phyloP scores from a whole-genome alignment of 1,140 invertebrate species.

The Nylanderia fulva region DNA sequence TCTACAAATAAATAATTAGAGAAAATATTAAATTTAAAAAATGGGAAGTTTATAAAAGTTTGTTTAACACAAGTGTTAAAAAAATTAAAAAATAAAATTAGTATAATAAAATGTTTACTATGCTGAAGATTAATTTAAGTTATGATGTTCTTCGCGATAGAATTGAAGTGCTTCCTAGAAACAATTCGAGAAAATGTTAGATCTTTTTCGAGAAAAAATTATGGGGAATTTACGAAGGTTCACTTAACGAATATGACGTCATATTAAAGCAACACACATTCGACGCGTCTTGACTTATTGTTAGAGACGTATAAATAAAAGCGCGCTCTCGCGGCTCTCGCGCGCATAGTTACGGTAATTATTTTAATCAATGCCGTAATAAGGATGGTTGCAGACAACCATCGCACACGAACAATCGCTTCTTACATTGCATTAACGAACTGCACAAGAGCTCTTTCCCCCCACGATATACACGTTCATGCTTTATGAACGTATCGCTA shows the following conservation, averaged over 20 bases:
- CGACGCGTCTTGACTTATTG: background rate
- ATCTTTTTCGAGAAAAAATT: constrained; percentile 5
- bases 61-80: too few species aligned
- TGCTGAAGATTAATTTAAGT: background rate
- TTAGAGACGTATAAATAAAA: constrained; percentile 49
- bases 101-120: background rate
- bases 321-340: background rate
- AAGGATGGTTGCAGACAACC: constrained; percentile 68
- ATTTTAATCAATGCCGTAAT: constrained; percentile 76
- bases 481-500: constrained; percentile 61
- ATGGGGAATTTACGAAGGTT: constrained; percentile 1
- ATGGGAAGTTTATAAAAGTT: too few species aligned
- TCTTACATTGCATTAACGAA: constrained; percentile 62
- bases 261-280: background rate
- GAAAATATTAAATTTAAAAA: too few species aligned
- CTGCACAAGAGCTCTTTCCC: constrained; percentile 33
- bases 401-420: constrained; percentile 67
- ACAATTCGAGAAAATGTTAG: background rate
- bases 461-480: constrained; percentile 40
- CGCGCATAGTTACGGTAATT: constrained; percentile 66
- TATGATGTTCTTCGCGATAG: background rate
- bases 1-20: too few species aligned
- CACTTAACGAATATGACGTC: constrained; percentile 39
- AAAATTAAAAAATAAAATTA: background rate
- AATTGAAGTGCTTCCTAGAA: background rate